Evolutionary conservation across 2,888 invertebrate species (phyloP).

Genomic region (Pollenia griseotomentosa): DNA sequence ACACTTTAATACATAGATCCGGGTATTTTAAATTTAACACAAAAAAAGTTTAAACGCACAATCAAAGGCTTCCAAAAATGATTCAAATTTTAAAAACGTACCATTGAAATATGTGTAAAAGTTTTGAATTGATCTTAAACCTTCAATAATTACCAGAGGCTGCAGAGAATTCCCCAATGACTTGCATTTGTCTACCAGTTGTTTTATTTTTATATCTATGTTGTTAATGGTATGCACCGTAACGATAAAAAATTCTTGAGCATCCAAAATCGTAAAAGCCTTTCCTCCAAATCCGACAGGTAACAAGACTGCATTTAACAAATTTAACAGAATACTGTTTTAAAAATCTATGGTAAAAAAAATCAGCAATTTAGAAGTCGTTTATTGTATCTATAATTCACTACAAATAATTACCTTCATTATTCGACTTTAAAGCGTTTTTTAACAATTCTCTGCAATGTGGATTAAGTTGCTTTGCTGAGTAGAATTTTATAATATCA

Average conservation of each 20-base stretch:
- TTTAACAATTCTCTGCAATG: not conserved
- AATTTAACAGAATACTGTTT: not conserved
- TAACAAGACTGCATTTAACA: not conserved
- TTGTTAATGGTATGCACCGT: slow-evolving; percentile 10
- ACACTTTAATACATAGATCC: not conserved
- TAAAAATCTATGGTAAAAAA: not conserved
- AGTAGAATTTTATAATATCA: not conserved
- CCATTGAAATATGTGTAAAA: slow-evolving; percentile 14
- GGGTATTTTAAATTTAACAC: slow-evolving; percentile 16
- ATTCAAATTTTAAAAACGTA: slow-evolving; percentile 10
- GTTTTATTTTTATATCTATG: not conserved
- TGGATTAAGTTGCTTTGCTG: not conserved
- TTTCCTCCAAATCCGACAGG: not conserved
- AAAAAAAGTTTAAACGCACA: not conserved
- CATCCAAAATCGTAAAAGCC: not conserved
- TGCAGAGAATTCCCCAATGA: not conserved
- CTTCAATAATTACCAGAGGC: not conserved
- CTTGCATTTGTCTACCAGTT: not conserved
- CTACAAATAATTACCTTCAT: too few relatives aligned
- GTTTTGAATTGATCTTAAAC: not conserved
- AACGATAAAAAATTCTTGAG: slow-evolving; percentile 2
- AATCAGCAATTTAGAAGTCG: too few relatives aligned
- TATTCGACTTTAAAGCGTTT: too few relatives aligned
- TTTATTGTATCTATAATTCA: too few relatives aligned
- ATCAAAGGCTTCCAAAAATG: not conserved